phyloP scores from a whole-genome alignment of 2,888 invertebrate genomes.

The Physocephala rufipes region DNA sequence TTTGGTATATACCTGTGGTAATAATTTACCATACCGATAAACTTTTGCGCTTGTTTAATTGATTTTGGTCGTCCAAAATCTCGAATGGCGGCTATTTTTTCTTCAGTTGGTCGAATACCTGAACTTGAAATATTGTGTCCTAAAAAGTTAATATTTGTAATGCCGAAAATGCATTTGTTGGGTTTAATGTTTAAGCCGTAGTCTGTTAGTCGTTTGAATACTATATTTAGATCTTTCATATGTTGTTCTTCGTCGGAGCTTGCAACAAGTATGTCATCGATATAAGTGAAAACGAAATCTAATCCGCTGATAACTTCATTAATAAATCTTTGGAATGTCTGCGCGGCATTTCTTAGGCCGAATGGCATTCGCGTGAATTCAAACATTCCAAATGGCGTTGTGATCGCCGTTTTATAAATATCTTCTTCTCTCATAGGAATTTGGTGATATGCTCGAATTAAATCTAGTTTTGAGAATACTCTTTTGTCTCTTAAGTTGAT shows the following conservation, averaged over 20 bases:
- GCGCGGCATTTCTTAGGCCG: slow-evolving; percentile 16
- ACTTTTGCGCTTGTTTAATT: slow-evolving; percentile 14
- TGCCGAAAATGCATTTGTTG: slow-evolving; percentile 14
- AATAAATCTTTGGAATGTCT: background rate
- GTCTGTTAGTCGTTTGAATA: background rate
- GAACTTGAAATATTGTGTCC: background rate
- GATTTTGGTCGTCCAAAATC: background rate
- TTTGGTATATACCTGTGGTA: slow-evolving; percentile 6
- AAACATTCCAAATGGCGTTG: slow-evolving; percentile 23
- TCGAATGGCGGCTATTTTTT: background rate
- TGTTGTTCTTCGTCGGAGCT: background rate
- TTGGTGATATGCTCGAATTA: slow-evolving; percentile 43
- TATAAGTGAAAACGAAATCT: too few relatives aligned
- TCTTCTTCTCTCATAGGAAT: background rate
- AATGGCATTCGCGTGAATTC: slow-evolving; percentile 33
- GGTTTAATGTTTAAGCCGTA: slow-evolving; percentile 23
- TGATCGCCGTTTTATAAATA: slow-evolving; percentile 1
- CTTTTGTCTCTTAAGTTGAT: slow-evolving; percentile 27
- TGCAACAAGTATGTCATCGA: too few relatives aligned
- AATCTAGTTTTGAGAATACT: slow-evolving; percentile 50
- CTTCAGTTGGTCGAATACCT: slow-evolving; percentile 10
- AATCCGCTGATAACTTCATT: slow-evolving; percentile 26
- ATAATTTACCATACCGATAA: slow-evolving; percentile 4
- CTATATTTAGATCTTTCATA: slow-evolving; percentile 5
- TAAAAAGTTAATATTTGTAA: background rate